These are phyloP conservation scores for Acanthopleura granulata DNA, from an alignment of 2,888 invertebrate species.

Conservation along the genomic window DNA sequence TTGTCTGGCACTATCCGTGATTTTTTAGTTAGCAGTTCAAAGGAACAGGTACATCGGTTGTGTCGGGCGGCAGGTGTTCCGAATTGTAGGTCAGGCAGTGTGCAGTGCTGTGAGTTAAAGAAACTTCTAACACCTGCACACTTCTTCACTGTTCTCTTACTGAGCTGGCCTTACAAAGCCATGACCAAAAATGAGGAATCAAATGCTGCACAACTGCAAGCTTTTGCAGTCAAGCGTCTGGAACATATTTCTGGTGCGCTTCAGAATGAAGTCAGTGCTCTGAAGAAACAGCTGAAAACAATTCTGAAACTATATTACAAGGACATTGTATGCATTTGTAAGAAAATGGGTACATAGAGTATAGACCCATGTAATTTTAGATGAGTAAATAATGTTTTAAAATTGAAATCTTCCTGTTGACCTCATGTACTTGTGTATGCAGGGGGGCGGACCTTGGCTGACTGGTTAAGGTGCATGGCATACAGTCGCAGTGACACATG, in stretches of 20 bases:
- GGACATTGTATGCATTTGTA: neutral
- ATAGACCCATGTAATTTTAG: no score
- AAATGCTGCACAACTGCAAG: neutral
- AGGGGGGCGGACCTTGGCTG: no score
- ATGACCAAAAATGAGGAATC: neutral
- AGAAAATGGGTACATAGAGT: no score
- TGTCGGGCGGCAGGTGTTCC: neutral
- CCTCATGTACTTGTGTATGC: no score
- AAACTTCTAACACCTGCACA: neutral
- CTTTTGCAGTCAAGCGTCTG: neutral
- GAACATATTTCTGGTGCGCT: neutral
- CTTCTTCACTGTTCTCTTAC: neutral
- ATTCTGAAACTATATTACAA: neutral
- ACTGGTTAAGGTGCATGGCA: no score
- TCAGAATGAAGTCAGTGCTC: neutral
- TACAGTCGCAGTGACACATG: no score
- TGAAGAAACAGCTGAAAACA: neutral
- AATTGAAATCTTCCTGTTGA: no score
- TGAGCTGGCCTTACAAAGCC: neutral
- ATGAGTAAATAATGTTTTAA: no score
- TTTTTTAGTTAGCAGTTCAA: neutral
- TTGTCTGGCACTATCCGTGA: neutral
- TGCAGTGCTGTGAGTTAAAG: constrained; percentile 5
- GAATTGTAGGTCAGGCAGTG: neutral
- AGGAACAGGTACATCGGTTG: neutral